Conservation (phyloP, 2,797 vertebrate genomes). For the Muraenolepis orangiensis region DNA sequence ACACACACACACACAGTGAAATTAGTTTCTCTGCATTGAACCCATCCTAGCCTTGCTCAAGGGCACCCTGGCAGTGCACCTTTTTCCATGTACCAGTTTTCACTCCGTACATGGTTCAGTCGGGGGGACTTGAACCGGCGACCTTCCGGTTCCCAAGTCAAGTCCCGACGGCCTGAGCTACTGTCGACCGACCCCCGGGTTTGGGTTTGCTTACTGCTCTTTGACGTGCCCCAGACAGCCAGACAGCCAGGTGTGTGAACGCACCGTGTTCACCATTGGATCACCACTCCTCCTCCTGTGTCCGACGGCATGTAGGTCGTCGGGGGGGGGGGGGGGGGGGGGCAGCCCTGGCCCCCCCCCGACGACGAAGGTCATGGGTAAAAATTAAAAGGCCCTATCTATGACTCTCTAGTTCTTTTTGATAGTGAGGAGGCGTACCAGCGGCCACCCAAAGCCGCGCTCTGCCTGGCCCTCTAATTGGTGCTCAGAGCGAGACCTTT, state of each 20-base stretch:
- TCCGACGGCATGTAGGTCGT: slow-evolving; percentile 69
- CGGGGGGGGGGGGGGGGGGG: slow-evolving; percentile 54
- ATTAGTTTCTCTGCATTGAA: too few species aligned
- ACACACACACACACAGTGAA: too few species aligned
- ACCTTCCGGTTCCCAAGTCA: too few species aligned
- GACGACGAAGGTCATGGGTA: slow-evolving; percentile 70
- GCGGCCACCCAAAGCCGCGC: slow-evolving; percentile 60
- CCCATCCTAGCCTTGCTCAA: too few species aligned
- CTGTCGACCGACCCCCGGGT: too few species aligned
- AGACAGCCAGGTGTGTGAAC: not conserved
- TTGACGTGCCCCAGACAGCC: not conserved
- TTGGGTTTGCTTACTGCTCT: too few species aligned
- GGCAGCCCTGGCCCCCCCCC: slow-evolving; percentile 48
- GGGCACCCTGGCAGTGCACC: too few species aligned
- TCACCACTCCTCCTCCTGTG: slow-evolving; percentile 41
- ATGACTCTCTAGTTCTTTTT: slow-evolving; percentile 66
- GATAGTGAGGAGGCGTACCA: slow-evolving; percentile 66
- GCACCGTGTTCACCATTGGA: slow-evolving; percentile 29
- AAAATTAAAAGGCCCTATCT: slow-evolving; percentile 76
- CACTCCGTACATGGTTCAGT: too few species aligned
- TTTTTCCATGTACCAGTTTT: too few species aligned
- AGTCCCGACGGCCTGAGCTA: too few species aligned
- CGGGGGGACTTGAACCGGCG: too few species aligned
- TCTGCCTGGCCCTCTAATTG: slow-evolving; percentile 68
- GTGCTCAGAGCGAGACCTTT: slow-evolving; percentile 60